phyloP scores from a whole-genome alignment of 1,140 invertebrate genomes.

The Penaeus indicus region DNA sequence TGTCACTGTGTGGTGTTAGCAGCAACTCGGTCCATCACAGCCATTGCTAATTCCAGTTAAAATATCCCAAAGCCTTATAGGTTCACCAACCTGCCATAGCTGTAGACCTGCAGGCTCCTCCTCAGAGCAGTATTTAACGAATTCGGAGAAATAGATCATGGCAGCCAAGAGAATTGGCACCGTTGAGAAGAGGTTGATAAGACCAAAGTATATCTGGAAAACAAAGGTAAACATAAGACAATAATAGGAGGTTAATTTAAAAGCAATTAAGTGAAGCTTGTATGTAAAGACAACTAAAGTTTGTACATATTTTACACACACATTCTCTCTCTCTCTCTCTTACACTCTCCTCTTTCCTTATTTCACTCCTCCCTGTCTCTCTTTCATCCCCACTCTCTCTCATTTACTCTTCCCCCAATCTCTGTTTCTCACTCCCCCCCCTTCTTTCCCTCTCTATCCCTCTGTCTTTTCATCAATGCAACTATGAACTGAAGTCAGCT shows the following conservation, averaged over 20 bases:
- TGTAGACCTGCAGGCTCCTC: slow-evolving; percentile 60
- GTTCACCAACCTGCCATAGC: slow-evolving; percentile 63
- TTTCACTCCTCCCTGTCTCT: too few relatives aligned
- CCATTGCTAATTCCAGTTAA: too few relatives aligned
- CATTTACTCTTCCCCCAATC: too few relatives aligned
- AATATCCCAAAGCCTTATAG: too few relatives aligned
- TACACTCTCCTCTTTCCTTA: neutral
- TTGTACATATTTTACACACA: neutral
- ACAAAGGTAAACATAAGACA: slow-evolving; percentile 13
- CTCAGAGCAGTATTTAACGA: slow-evolving; percentile 60
- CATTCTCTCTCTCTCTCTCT: neutral
- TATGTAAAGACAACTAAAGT: slow-evolving; percentile 27
- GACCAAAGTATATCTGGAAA: slow-evolving; percentile 64
- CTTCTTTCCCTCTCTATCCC: too few relatives aligned
- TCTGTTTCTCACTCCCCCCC: too few relatives aligned
- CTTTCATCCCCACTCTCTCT: neutral
- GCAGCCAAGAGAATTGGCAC: slow-evolving; percentile 65
- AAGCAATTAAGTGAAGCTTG: too few relatives aligned
- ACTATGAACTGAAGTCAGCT: neutral
- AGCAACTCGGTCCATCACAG: too few relatives aligned
- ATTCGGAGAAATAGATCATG: slow-evolving; percentile 65
- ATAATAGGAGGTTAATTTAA: neutral
- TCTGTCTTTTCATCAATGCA: too few relatives aligned
- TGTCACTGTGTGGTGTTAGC: too few relatives aligned
- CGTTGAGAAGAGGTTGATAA: slow-evolving; percentile 65